Evolutionary conservation across 2,888 invertebrate genomes (phyloP), one percentile per base, ranked within the genome.

Genomic region (Macroteleia sp.): DNA sequence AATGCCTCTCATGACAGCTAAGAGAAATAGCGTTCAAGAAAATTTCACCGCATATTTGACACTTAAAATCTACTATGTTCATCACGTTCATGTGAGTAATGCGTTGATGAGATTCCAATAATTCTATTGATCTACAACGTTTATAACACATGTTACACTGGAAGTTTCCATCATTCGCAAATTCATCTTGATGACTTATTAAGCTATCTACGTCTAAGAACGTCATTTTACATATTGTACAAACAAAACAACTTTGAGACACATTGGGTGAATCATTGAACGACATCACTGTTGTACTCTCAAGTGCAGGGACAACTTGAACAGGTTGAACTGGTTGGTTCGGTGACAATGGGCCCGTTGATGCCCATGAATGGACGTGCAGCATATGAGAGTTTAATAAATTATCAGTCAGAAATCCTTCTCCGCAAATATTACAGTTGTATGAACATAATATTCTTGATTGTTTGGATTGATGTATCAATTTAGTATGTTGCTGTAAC

Each of bases 71-170:
- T 0, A 28, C 14, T 1, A 19, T n/a, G 25, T 48, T 61, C 6
- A 25, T 8, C 2, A 22, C 9, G 9, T 61, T 67, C 34, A 44
- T 44, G 17, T 79, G 79, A 3, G 79, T 71, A 9, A 39, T 41
- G 0, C 17, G 14, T 16, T 71, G 75, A 36, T 79, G 79, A 12
- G 28, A 36, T 39, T 75, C 56, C 0, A 79, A 34, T 4, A 79
- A 16, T 0, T 2, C 2, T 10, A 59, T n/a, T 9, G 59, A 48
- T 22, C 74, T 59, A 20, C 71, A 79, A 8, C 75, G 56, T 32
- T 62, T 79, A 36, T 66, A 67, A 14, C 79, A 79, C 66, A 71
- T 67, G 48, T 75, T 70, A 17, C 79, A 79, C 12, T 75, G 79
- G 41, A 67, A 71, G 1, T 67, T 39, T 1, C 79, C 79, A 22